phyloP scores from a whole-genome alignment of 2,113 vertebrate species.

The Rhabdornis inornatus region DNA sequence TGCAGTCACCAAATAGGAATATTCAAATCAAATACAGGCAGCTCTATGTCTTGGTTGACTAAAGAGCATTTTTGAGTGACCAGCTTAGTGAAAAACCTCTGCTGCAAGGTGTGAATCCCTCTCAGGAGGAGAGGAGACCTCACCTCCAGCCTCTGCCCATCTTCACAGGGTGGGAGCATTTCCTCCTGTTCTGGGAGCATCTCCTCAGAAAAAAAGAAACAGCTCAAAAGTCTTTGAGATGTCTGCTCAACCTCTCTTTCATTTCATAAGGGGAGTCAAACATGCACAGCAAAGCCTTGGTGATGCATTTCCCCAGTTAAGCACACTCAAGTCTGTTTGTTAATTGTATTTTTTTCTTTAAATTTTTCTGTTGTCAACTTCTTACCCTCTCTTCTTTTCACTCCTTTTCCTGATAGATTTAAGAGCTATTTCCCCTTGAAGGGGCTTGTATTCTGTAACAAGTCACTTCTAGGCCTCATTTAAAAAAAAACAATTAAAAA shows the following conservation, averaged over 20 bases:
- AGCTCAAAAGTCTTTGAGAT: not conserved
- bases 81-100: not conserved
- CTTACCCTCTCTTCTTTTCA: not conserved
- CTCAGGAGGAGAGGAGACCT: not conserved
- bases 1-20: not conserved
- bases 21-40: not conserved
- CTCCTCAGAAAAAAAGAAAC: not conserved
- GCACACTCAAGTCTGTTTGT: not conserved
- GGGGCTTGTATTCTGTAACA: not conserved
- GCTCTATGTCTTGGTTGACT: not conserved
- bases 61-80: not conserved
- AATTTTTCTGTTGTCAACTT: not conserved
- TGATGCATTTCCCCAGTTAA: not conserved
- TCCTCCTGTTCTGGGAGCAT: not conserved
- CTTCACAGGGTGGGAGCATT: not conserved
- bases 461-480: not conserved
- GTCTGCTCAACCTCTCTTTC: not conserved
- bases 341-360: not conserved
- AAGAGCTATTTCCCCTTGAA: not conserved
- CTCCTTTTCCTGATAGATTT: not conserved
- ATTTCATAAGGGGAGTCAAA: not conserved
- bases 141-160: not conserved
- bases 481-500: not conserved
- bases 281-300: accelerated
- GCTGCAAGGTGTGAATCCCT: not conserved